A percentile compares a stretch with the other conserved stretches of the same genome.
Conservation (phyloP, 2,113 vertebrate species). For the Genyomyrus donnyi region DNA sequence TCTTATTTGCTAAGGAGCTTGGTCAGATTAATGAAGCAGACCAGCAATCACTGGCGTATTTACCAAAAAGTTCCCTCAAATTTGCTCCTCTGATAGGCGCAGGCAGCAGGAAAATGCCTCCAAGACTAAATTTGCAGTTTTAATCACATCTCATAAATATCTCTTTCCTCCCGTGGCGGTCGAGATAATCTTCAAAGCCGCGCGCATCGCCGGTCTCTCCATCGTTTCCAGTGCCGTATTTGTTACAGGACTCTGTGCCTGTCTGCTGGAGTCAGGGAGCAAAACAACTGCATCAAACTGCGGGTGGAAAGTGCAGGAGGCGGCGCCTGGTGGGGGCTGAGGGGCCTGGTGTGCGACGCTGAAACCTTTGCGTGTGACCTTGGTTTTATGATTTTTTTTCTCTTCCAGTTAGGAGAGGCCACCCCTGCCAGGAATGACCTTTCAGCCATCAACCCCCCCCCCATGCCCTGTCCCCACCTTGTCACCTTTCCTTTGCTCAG, state of each 20-base stretch:
- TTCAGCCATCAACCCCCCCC: slow-evolving; percentile 21
- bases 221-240: slow-evolving; percentile 20
- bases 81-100: slow-evolving; percentile 28
- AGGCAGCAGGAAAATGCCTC: slow-evolving; percentile 25
- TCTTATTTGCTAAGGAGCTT: slow-evolving; percentile 16
- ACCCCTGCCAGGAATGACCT: slow-evolving; percentile 22
- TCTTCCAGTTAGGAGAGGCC: slow-evolving; percentile 44
- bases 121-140: slow-evolving; percentile 21
- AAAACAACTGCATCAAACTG: neutral
- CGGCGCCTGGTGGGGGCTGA: neutral
- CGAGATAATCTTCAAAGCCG: slow-evolving; percentile 34
- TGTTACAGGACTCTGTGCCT: slow-evolving; percentile 15
- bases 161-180: slow-evolving; percentile 22
- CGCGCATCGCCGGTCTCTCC: slow-evolving; percentile 1
- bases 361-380: neutral
- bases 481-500: neutral
- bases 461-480: neutral
- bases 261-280: neutral
- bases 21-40: slow-evolving; percentile 14
- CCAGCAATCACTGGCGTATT: slow-evolving; percentile 22
- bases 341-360: neutral
- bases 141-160: slow-evolving; percentile 18
- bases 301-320: neutral
- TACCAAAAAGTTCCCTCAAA: slow-evolving; percentile 21
- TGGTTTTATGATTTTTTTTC: slow-evolving; percentile 37